These are phyloP conservation scores for Sebastes dallii DNA, from an alignment of 2,797 vertebrate species.

Conservation along the genomic window DNA sequence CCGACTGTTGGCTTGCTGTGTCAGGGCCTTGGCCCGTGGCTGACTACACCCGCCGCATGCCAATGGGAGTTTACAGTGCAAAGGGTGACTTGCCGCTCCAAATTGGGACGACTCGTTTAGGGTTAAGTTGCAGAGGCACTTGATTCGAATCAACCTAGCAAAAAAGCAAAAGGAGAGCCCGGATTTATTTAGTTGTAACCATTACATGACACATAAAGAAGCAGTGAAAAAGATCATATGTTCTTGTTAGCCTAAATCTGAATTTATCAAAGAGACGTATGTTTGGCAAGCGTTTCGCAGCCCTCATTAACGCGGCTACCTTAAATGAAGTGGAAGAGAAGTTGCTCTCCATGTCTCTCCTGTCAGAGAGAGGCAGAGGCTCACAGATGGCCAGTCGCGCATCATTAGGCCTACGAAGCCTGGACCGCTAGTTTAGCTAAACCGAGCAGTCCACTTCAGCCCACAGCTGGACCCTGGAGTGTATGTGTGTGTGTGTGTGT, in stretches of 20 bases:
- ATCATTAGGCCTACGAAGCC: slow-evolving; percentile 71
- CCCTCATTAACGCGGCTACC: slow-evolving; percentile 34
- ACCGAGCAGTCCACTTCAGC: slow-evolving; percentile 53
- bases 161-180: not conserved
- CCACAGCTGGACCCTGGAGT: slow-evolving; percentile 62
- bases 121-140: not conserved
- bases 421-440: slow-evolving; percentile 47
- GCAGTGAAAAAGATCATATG: not conserved
- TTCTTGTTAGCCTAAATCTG: slow-evolving; percentile 11
- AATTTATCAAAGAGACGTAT: slow-evolving; percentile 7
- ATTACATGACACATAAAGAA: not conserved
- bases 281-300: slow-evolving; percentile 29
- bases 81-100: not conserved
- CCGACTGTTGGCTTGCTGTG: no score
- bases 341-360: slow-evolving; percentile 39
- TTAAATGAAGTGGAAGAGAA: slow-evolving; percentile 56
- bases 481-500: slow-evolving; percentile 16
- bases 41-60: not conserved
- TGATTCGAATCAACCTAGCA: not conserved
- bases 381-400: slow-evolving; percentile 73
- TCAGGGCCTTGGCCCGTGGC: not conserved
- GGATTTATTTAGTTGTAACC: not conserved
- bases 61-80: not conserved
- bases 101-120: not conserved
- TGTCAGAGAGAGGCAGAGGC: slow-evolving; percentile 44